Base-by-base conservation (phyloP, 2,888 invertebrate species). In the Ochropleura plecta region DNA sequence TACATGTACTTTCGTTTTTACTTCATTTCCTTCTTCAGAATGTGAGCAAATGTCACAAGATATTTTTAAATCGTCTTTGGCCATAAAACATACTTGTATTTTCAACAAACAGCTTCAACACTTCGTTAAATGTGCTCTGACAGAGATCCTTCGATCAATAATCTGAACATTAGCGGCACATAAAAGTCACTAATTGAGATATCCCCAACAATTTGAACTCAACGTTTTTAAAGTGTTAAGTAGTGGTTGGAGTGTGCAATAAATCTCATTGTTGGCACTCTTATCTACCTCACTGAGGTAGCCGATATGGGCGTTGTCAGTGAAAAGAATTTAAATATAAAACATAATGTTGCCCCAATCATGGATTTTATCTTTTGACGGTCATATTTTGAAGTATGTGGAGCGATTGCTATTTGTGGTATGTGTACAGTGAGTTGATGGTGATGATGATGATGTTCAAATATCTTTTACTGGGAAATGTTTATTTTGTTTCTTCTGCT, bases 241-340 rank as follows among this genome's bases (percentile, higher is more conserved):
- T 86, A 88, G 87, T 89, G 86, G 86, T 86, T 88, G 90, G 92
- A 93, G 94, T 93, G 92, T 93, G 93, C 92, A 92, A 96, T 96
- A 96, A 96, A 96, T 96, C 95, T 95, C 89, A 90, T 92, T 93
- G 93, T 94, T 93, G 92, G 90, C 91, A 89, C 85, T 89, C 91
- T 96, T 95, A 96, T 96, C 96, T 94, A 78, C 76, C 72, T 85
- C 87, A 89, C 90, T 91, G 93, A 92, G 93, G 96, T 93, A 95
- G 95, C 94, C 90, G 95, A 95, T 95, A 95, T 92, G 92, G 88
- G 90, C 87, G 88, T 90, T 92, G 94, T 93, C 94, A 93, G 90
- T 89, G 84, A 91, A 92, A 92, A 92, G 91, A 93, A 93, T 95
- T 95, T 93, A 93, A 94, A 93, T 94, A 94, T 93, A 94, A 95